Conservation (phyloP, 2,113 vertebrate species). For the Myxocyprinus asiaticus region DNA sequence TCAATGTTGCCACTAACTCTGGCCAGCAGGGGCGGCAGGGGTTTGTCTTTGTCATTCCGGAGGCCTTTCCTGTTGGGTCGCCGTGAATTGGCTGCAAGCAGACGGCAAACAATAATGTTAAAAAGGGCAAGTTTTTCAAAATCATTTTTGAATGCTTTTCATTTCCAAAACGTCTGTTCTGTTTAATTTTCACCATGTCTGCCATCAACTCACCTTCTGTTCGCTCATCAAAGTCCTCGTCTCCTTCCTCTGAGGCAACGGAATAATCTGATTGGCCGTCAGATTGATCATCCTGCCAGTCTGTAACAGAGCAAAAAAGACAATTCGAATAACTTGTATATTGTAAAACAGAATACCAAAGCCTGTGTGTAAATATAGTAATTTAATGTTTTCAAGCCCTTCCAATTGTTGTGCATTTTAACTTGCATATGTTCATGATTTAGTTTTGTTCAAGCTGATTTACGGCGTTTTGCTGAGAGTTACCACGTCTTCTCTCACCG, state of each 20-base stretch:
- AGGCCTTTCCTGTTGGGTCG: slow-evolving; percentile 94
- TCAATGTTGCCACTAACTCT: slow-evolving; percentile 97
- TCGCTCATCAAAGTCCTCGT: slow-evolving; percentile 95
- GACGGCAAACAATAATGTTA: no score
- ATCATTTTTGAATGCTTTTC: no score
- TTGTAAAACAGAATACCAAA: no score
- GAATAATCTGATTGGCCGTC: slow-evolving; percentile 98
- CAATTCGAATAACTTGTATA: no score
- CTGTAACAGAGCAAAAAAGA: slow-evolving; percentile 62
- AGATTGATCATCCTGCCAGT: slow-evolving; percentile 98
- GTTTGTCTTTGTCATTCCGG: slow-evolving; percentile 95
- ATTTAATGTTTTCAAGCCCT: no score
- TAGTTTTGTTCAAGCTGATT: no score
- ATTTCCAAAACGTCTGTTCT: not conserved
- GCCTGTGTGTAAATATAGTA: no score
- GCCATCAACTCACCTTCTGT: slow-evolving; percentile 81
- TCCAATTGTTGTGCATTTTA: no score
- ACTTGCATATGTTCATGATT: no score
- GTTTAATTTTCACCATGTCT: not conserved
- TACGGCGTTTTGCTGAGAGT: no score
- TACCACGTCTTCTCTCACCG: slow-evolving; percentile 72
- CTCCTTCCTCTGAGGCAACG: slow-evolving; percentile 95
- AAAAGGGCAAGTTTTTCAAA: not conserved
- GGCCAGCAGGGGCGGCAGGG: slow-evolving; percentile 94
- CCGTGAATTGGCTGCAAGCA: slow-evolving; percentile 82